Conservation (phyloP, 2,113 vertebrate species). For the Cricetomys ansorgei region DNA sequence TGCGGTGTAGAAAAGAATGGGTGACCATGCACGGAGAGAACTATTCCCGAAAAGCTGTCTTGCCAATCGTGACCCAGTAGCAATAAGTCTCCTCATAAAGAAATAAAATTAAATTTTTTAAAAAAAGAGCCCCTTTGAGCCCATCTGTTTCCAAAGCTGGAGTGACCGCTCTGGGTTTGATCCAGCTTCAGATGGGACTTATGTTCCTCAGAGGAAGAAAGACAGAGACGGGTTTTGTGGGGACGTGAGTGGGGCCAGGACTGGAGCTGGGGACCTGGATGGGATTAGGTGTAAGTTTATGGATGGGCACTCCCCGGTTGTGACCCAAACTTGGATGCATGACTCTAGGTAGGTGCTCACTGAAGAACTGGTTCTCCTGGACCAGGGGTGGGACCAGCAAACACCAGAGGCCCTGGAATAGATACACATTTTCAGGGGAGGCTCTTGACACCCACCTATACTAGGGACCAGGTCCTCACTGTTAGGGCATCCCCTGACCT, state of each 20-base stretch:
- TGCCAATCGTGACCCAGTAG: no score
- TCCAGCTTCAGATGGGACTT: background rate
- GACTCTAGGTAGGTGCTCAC: conserved; percentile 58
- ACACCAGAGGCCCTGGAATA: conserved; percentile 40
- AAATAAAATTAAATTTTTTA: no score
- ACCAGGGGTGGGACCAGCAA: conserved; percentile 43
- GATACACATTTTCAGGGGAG: background rate
- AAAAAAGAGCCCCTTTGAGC: background rate
- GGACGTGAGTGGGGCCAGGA: background rate
- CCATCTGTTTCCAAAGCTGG: background rate
- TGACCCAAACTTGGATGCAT: conserved; percentile 40
- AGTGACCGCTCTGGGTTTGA: background rate
- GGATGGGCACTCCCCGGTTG: conserved; percentile 45
- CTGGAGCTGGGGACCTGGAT: background rate
- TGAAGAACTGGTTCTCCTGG: conserved; percentile 80
- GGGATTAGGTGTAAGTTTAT: background rate
- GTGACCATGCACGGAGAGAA: background rate
- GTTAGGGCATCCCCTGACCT: background rate
- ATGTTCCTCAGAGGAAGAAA: background rate
- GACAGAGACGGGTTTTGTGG: background rate
- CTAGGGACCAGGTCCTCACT: conserved; percentile 19
- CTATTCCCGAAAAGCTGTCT: background rate
- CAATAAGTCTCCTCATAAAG: background rate
- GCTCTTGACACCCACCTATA: conserved; percentile 53
- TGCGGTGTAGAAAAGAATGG: background rate